phyloP scores from a whole-genome alignment of 2,888 invertebrate species.

The Notodonta dromedarius region DNA sequence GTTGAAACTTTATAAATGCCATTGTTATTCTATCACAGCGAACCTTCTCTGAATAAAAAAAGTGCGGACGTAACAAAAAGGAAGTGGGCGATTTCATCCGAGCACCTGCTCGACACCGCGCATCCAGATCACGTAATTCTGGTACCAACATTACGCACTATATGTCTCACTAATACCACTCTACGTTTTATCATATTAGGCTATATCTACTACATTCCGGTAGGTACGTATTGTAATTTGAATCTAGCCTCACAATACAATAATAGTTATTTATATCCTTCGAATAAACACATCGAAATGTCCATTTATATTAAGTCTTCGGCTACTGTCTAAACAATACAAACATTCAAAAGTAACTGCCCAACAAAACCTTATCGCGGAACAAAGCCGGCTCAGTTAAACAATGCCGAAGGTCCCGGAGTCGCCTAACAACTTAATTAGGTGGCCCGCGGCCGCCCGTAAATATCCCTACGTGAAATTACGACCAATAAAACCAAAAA shows the following conservation, averaged over 20 bases:
- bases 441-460: constrained; percentile 80
- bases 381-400: constrained; percentile 71
- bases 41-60: constrained; percentile 14
- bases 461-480: constrained; percentile 82
- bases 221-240: not conserved
- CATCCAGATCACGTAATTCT: constrained; percentile 23
- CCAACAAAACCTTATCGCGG: constrained; percentile 66
- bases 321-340: constrained; percentile 74
- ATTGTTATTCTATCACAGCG: not conserved
- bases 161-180: too few relatives aligned
- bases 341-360: constrained; percentile 59
- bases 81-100: constrained; percentile 55
- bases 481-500: constrained; percentile 82
- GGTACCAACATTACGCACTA: not conserved
- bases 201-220: not conserved
- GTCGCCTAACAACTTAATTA: constrained; percentile 83
- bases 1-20: not conserved
- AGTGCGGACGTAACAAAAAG: constrained; percentile 45
- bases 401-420: constrained; percentile 73
- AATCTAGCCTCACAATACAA: not conserved
- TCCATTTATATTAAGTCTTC: constrained; percentile 49
- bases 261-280: not conserved
- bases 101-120: constrained; percentile 46
- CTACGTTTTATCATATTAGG: too few relatives aligned
- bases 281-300: constrained; percentile 35